Percentiles rank a stretch among this genome's conserved stretches.
Conservation (phyloP, 1,140 invertebrate genomes). For the Macrobrachium rosenbergii region DNA sequence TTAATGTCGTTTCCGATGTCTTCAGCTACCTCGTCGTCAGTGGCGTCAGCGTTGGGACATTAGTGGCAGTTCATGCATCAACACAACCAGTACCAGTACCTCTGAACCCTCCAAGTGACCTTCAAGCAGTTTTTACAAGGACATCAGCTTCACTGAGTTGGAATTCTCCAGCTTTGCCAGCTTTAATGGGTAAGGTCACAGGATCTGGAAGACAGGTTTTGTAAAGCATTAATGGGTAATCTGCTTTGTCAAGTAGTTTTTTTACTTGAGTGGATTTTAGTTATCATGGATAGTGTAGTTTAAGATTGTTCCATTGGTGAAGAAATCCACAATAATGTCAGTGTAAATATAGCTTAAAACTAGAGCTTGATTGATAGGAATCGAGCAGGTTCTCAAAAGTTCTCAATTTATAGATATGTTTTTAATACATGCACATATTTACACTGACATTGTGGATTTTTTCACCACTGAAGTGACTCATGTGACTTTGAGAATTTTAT, state of each 20-base stretch:
- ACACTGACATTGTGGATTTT: too few species aligned
- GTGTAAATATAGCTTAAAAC: too few species aligned
- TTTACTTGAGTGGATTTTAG: background rate
- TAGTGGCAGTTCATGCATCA: constrained; percentile 70
- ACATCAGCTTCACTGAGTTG: constrained; percentile 49
- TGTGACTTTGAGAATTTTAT: too few species aligned
- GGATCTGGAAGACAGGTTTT: background rate
- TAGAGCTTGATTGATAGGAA: too few species aligned
- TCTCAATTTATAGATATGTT: too few species aligned
- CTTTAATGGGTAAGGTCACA: constrained; percentile 74
- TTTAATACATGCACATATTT: too few species aligned
- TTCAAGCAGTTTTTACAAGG: constrained; percentile 81
- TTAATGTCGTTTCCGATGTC: constrained; percentile 79
- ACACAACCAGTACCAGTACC: constrained; percentile 84
- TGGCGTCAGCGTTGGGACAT: constrained; percentile 57
- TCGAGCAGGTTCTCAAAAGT: too few species aligned
- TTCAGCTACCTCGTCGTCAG: constrained; percentile 76
- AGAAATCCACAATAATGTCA: too few species aligned
- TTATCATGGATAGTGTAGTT: background rate
- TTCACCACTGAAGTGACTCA: too few species aligned
- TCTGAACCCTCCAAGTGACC: constrained; percentile 80
- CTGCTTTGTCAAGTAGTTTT: background rate
- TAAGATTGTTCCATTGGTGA: background rate
- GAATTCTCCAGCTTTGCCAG: constrained; percentile 79
- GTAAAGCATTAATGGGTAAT: background rate